A percentile compares a stretch with the other conserved stretches of the same genome.
Evolutionary conservation across 2,888 invertebrate genomes (phyloP).

Genomic region (Portevinia maculata): DNA sequence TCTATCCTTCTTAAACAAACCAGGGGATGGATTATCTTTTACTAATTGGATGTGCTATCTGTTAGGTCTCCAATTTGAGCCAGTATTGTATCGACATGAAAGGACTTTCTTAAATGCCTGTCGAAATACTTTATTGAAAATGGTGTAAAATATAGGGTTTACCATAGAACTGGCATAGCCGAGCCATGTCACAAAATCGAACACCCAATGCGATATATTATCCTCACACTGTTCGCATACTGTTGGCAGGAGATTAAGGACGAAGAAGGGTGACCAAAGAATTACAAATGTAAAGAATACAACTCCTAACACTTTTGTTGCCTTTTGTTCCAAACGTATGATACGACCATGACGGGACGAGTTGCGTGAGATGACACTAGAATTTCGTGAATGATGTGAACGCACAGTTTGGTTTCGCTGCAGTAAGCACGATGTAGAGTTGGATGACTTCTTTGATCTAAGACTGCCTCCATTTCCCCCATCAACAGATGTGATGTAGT

Average conservation of each 20-base stretch:
- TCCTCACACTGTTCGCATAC: conserved; percentile 92
- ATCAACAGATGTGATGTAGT: conserved; percentile 75
- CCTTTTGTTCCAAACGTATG: conserved; percentile 95
- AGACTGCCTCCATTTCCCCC: conserved; percentile 25
- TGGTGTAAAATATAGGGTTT: conserved; percentile 97
- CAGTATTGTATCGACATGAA: conserved; percentile 88
- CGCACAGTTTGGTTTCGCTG: conserved; percentile 85
- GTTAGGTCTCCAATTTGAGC: conserved; percentile 84
- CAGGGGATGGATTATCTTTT: conserved; percentile 63
- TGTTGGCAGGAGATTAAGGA: conserved; percentile 92
- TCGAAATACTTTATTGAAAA: conserved; percentile 96
- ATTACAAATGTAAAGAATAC: conserved; percentile 97
- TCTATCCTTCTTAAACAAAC: conserved; percentile 4
- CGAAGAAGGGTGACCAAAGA: conserved; percentile 98
- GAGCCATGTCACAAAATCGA: conserved; percentile 95
- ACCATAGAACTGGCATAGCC: conserved; percentile 97
- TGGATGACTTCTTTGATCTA: conserved; percentile 81
- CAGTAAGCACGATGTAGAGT: conserved; percentile 85
- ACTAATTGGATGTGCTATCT: conserved; percentile 82
- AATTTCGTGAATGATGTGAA: conserved; percentile 90
- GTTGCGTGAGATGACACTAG: conserved; percentile 91
- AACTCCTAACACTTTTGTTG: conserved; percentile 96
- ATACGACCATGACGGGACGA: conserved; percentile 92
- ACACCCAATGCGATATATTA: conserved; percentile 89
- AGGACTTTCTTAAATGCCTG: conserved; percentile 95